These are phyloP conservation scores for Orchestes rusci DNA, from an alignment of 2,888 invertebrate genomes.

Conservation along the genomic window DNA sequence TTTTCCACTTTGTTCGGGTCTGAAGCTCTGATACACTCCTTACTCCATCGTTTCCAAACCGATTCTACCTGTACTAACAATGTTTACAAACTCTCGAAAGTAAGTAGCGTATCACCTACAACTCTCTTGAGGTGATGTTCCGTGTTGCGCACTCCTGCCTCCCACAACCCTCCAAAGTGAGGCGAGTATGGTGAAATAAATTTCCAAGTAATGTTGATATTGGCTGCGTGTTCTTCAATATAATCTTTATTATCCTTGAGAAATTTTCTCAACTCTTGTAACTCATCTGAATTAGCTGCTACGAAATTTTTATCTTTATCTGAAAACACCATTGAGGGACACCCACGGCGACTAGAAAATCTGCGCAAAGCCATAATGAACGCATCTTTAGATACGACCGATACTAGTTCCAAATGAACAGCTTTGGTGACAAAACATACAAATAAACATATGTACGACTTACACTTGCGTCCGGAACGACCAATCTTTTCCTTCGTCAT, in stretches of 20 bases:
- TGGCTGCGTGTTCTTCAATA: neutral
- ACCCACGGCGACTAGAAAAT: neutral
- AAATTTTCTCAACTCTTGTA: too few species aligned
- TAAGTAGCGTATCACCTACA: too few species aligned
- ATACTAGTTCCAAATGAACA: neutral
- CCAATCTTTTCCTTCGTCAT: too few species aligned
- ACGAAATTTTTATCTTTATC: too few species aligned
- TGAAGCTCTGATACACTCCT: neutral
- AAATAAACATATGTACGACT: neutral
- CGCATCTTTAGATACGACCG: too few species aligned
- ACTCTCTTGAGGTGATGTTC: neutral
- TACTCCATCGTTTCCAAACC: neutral
- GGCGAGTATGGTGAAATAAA: neutral
- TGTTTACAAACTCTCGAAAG: too few species aligned
- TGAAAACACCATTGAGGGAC: neutral
- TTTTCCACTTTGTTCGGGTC: neutral
- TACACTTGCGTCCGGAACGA: too few species aligned
- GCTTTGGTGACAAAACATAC: neutral
- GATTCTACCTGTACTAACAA: neutral
- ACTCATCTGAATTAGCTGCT: too few species aligned
- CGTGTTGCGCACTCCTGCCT: too few species aligned
- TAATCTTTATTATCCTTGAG: too few species aligned
- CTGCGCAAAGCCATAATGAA: neutral
- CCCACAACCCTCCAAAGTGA: neutral
- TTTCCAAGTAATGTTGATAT: neutral